A percentile compares a stretch with the other conserved stretches of the same genome.
Evolutionary conservation across 2,888 invertebrate species (phyloP).

Genomic region (Drosophila basisetae): DNA sequence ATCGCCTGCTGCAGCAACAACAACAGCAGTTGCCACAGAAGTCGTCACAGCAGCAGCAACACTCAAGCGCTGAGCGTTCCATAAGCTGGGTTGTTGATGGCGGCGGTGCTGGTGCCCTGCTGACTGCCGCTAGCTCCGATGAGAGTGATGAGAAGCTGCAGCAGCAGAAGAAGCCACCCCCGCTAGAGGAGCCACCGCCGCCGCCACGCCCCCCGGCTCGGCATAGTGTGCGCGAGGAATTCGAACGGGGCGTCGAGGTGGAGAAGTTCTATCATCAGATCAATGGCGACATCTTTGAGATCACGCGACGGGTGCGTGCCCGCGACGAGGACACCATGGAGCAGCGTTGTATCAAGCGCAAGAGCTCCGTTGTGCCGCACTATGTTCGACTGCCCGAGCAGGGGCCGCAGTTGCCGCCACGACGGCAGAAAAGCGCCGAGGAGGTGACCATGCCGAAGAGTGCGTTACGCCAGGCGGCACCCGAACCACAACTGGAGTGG

Average conservation of each 20-base stretch:
- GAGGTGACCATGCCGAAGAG: conserved; percentile 77
- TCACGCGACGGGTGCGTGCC: conserved; percentile 83
- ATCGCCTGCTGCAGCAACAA: conserved; percentile 83
- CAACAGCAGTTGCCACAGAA: conserved; percentile 72
- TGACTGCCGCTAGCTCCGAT: conserved; percentile 73
- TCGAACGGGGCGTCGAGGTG: conserved; percentile 85
- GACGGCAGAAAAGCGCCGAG: conserved; percentile 68
- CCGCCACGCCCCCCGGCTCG: conserved; percentile 76
- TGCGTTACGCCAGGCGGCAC: conserved; percentile 64
- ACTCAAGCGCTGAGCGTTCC: conserved; percentile 69
- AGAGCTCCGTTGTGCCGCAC: conserved; percentile 73
- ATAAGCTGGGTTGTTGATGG: conserved; percentile 79
- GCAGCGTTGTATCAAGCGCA: conserved; percentile 83
- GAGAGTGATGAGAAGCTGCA: conserved; percentile 73
- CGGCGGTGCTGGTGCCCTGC: conserved; percentile 71
- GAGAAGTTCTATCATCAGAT: conserved; percentile 85
- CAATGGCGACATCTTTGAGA: conserved; percentile 85
- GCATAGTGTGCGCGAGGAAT: conserved; percentile 80
- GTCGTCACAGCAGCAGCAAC: conserved; percentile 60
- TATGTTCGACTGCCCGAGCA: conserved; percentile 69
- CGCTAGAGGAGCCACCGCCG: conserved; percentile 47
- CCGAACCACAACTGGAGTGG: conserved; percentile 83
- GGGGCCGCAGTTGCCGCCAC: conserved; percentile 64
- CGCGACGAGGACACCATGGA: conserved; percentile 84
- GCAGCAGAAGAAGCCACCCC: conserved; percentile 51